Evolutionary conservation across 2,113 vertebrate genomes (phyloP).

Genomic region (Suncus etruscus): DNA sequence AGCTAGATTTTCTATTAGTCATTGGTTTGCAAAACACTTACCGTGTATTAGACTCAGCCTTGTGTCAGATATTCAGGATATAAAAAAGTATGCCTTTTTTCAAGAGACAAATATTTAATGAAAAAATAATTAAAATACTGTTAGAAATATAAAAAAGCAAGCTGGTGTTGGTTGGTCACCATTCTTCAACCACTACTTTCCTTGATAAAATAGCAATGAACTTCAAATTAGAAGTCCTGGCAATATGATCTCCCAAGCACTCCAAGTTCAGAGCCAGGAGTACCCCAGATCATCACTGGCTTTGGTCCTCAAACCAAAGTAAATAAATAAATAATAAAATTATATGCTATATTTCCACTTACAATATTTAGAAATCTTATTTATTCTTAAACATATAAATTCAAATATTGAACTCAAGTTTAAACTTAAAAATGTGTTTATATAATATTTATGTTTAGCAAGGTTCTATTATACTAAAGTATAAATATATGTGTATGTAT

Average conservation of each 20-base stretch:
- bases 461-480: too few relatives aligned
- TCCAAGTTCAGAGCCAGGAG: too few relatives aligned
- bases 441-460: not conserved
- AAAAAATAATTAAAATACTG: not conserved
- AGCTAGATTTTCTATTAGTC: not conserved
- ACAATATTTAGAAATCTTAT: not conserved
- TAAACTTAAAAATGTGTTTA: too few relatives aligned
- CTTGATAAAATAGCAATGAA: too few relatives aligned
- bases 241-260: too few relatives aligned
- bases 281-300: too few relatives aligned
- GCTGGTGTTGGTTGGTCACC: not conserved
- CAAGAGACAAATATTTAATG: not conserved
- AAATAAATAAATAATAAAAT: too few relatives aligned
- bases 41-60: not conserved
- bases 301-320: too few relatives aligned
- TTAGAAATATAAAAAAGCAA: slow-evolving; percentile 38
- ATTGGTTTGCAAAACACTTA: not conserved
- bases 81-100: not conserved
- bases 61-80: not conserved
- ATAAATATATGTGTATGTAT: not conserved
- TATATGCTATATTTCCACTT: too few relatives aligned
- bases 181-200: not conserved
- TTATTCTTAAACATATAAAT: slow-evolving; percentile 7
- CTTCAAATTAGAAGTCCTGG: too few relatives aligned
- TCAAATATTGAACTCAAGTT: not conserved